Evolutionary conservation across 2,113 vertebrate genomes (phyloP).

Genomic region (Petroica traversi): DNA sequence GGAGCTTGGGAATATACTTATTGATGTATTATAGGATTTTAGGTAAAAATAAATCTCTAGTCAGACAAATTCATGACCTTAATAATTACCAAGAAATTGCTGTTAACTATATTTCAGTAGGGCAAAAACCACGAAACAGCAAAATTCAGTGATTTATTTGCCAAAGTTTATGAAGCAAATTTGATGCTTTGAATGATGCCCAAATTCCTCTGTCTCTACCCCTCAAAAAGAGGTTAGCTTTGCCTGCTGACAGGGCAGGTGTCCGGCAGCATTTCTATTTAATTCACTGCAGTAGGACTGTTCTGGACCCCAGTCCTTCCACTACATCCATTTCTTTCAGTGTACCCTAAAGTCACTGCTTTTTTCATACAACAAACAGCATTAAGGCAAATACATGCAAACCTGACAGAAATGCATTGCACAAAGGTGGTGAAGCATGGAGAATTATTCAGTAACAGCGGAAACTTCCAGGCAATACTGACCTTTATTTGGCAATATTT

Average conservation of each 20-base stretch:
- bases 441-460: background rate
- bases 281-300: background rate
- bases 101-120: background rate
- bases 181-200: background rate
- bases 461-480: background rate
- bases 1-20: background rate
- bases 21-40: background rate
- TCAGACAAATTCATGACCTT: background rate
- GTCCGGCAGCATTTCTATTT: background rate
- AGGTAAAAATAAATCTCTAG: background rate
- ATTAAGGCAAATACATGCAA: background rate
- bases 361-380: background rate
- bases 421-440: background rate
- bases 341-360: background rate
- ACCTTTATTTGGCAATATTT: background rate
- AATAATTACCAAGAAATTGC: background rate
- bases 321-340: accelerated
- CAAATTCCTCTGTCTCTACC: background rate
- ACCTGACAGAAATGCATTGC: background rate
- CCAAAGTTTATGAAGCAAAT: background rate
- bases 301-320: background rate
- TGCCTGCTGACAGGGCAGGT: background rate
- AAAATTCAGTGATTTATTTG: background rate
- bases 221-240: background rate
- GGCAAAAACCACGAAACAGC: background rate